These are phyloP conservation scores for Numenius phaeopus DNA, from an alignment of 2,797 vertebrate genomes.

Conservation along the genomic window DNA sequence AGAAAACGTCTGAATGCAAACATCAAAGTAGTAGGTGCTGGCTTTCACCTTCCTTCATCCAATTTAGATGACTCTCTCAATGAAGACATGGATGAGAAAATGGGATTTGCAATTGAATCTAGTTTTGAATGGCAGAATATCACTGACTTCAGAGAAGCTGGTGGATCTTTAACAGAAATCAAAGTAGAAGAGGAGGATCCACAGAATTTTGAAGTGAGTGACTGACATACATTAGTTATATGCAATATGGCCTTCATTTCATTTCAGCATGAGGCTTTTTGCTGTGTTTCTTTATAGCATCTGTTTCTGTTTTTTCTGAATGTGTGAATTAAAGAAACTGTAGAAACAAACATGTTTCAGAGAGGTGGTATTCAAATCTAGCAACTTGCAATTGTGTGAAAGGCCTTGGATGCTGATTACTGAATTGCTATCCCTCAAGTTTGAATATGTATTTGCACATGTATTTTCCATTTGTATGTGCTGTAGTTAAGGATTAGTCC, in stretches of 20 bases:
- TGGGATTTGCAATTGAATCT: slow-evolving; percentile 87
- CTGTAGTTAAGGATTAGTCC: background rate
- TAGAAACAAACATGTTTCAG: background rate
- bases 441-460: background rate
- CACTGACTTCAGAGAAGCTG: slow-evolving; percentile 85
- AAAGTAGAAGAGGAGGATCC: slow-evolving; percentile 90
- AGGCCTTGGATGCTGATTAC: background rate
- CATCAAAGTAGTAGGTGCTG: slow-evolving; percentile 87
- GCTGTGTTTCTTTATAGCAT: background rate
- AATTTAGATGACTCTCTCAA: slow-evolving; percentile 89
- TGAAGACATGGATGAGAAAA: slow-evolving; percentile 90
- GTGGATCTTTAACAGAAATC: slow-evolving; percentile 84
- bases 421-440: background rate
- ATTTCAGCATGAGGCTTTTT: background rate
- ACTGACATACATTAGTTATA: background rate
- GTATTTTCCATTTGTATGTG: background rate
- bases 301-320: background rate
- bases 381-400: background rate
- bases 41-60: slow-evolving; percentile 88
- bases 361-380: background rate
- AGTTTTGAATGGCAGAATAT: slow-evolving; percentile 92
- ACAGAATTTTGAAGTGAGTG: slow-evolving; percentile 87
- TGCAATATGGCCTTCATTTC: background rate
- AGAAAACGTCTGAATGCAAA: slow-evolving; percentile 91
- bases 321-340: slow-evolving; percentile 1